Evolutionary conservation across 2,113 vertebrate species (phyloP).

Genomic region (Alexandromys fortis): DNA sequence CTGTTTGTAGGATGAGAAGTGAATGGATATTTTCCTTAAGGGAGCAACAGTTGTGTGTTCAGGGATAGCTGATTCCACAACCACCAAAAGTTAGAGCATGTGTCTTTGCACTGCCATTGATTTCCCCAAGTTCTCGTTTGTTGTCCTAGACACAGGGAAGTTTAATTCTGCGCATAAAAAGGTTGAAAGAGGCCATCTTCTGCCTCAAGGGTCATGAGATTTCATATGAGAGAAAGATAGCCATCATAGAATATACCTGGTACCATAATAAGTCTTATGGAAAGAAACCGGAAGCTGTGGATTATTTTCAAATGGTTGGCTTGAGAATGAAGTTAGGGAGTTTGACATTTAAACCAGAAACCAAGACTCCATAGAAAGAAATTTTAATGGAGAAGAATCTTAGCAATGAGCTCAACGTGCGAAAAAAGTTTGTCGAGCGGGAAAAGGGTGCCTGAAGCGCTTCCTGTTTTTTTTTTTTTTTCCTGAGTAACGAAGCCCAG

Average conservation of each 20-base stretch:
- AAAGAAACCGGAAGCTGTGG: neutral
- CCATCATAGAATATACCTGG: neutral
- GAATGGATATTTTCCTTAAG: neutral
- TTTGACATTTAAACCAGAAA: neutral
- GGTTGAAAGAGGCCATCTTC: neutral
- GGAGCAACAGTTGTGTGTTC: neutral
- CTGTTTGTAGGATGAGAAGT: neutral
- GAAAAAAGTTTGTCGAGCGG: neutral
- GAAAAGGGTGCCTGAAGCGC: neutral
- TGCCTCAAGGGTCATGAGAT: neutral
- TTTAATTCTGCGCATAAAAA: neutral
- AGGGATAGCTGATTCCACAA: neutral
- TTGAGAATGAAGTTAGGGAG: neutral
- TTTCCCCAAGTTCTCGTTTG: neutral
- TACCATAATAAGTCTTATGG: neutral
- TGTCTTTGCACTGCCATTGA: constrained; percentile 36
- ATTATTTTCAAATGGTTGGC: neutral
- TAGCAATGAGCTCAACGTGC: neutral
- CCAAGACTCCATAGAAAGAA: neutral
- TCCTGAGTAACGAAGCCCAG: neutral
- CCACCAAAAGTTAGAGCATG: neutral
- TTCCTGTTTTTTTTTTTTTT: constrained; percentile 1
- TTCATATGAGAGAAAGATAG: neutral
- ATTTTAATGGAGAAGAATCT: neutral
- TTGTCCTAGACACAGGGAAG: neutral